phyloP scores from a whole-genome alignment of 2,888 invertebrate species.

The Eupsilia transversa region DNA sequence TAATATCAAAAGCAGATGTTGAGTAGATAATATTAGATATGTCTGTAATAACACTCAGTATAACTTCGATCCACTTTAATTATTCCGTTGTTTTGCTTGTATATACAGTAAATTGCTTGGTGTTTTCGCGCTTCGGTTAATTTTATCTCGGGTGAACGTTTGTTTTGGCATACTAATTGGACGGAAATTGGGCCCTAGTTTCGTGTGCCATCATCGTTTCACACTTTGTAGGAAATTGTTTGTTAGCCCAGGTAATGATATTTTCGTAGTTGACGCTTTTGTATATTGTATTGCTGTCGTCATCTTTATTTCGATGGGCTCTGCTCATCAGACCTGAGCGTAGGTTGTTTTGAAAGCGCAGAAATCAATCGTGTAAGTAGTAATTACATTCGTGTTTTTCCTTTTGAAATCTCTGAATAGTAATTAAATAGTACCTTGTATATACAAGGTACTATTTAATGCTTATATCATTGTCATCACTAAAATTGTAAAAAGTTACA shows the following conservation, averaged over 20 bases:
- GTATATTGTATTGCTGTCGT: not conserved
- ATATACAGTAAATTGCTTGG: conserved; percentile 53
- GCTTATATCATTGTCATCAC: conserved; percentile 3
- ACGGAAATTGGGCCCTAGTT: conserved; percentile 56
- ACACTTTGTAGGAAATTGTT: conserved; percentile 45
- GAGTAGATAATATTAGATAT: not conserved
- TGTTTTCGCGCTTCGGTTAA: conserved; percentile 55
- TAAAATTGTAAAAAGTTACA: not conserved
- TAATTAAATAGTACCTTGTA: not conserved
- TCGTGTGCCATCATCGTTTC: conserved; percentile 49
- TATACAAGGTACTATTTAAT: too few species aligned
- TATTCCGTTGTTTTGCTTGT: conserved; percentile 63
- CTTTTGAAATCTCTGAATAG: not conserved
- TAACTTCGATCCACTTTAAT: conserved; percentile 60
- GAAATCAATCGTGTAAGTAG: not conserved
- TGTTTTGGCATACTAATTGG: conserved; percentile 64
- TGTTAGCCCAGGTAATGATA: conserved; percentile 47
- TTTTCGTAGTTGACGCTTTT: conserved; percentile 26
- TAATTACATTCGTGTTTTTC: not conserved
- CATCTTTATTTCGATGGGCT: conserved; percentile 2
- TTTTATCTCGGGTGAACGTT: conserved; percentile 61
- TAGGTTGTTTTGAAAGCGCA: not conserved
- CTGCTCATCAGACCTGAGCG: not conserved
- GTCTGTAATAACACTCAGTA: conserved; percentile 49
- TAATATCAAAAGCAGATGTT: conserved; percentile 24